Conservation (phyloP, 1,140 invertebrate genomes). For the Cecropterus lyciades region DNA sequence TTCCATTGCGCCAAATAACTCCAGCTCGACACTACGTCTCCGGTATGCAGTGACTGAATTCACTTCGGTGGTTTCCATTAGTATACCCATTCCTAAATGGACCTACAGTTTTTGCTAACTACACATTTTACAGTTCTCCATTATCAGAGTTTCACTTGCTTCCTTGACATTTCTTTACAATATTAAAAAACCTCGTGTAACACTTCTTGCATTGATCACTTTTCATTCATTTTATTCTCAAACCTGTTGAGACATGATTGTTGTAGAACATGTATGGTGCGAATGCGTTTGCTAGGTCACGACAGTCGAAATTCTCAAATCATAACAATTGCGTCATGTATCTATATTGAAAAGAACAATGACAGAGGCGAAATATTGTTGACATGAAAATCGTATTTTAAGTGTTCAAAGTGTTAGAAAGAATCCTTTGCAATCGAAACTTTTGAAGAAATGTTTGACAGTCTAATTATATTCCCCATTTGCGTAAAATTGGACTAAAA, state of each 20-base stretch:
- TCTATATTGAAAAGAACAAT: too few relatives aligned
- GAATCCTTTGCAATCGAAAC: too few relatives aligned
- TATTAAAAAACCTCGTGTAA: slow-evolving; percentile 3
- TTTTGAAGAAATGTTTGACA: too few relatives aligned
- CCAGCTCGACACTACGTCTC: slow-evolving; percentile 49
- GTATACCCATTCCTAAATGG: slow-evolving; percentile 76
- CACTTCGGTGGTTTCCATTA: slow-evolving; percentile 73
- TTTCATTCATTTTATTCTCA: neutral
- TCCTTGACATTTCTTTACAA: slow-evolving; percentile 43
- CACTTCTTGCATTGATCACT: too few relatives aligned
- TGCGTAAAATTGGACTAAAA: too few relatives aligned
- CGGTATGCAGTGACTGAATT: slow-evolving; percentile 67
- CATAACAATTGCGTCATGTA: too few relatives aligned
- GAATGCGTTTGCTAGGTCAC: slow-evolving; percentile 13
- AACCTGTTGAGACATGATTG: neutral
- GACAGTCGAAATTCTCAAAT: neutral
- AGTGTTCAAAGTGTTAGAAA: too few relatives aligned
- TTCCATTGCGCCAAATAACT: slow-evolving; percentile 63
- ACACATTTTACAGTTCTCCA: slow-evolving; percentile 51
- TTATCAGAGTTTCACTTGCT: slow-evolving; percentile 53
- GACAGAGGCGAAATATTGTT: too few relatives aligned
- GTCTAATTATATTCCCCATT: too few relatives aligned
- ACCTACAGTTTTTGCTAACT: slow-evolving; percentile 52
- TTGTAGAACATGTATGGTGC: neutral
- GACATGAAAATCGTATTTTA: too few relatives aligned